Conservation (phyloP, 2,113 vertebrate species). For the Anoura caudifer region DNA sequence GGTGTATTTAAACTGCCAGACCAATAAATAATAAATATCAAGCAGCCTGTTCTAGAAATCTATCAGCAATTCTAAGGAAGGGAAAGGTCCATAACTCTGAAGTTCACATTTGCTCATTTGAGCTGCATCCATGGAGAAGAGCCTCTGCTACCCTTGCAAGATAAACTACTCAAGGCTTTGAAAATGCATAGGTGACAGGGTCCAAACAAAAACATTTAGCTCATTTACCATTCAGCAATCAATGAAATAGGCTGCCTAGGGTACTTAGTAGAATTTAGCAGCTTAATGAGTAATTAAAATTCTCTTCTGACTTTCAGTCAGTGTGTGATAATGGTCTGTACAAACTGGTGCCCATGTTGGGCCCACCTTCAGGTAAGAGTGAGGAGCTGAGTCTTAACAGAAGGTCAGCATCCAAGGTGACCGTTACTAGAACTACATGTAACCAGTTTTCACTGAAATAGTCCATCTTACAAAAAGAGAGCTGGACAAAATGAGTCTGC, state of each 20-base stretch:
- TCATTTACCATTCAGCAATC: not conserved
- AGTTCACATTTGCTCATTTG: not conserved
- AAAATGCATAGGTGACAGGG: not conserved
- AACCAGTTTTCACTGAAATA: not conserved
- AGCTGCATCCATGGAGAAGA: not conserved
- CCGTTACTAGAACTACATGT: not conserved
- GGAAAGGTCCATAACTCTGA: not conserved
- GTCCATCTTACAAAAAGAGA: not conserved
- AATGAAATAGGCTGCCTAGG: not conserved
- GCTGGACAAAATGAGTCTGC: not conserved
- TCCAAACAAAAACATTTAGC: not conserved
- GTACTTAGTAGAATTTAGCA: constrained; percentile 11
- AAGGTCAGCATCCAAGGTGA: not conserved
- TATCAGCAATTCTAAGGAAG: not conserved
- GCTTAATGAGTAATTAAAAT: constrained; percentile 21
- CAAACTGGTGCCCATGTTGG: not conserved
- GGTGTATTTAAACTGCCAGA: not conserved
- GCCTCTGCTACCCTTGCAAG: not conserved
- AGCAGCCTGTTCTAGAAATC: not conserved
- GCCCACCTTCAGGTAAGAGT: not conserved
- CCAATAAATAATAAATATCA: not conserved
- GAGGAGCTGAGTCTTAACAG: not conserved
- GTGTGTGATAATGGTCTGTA: not conserved
- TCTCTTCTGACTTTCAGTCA: not conserved
- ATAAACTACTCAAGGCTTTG: not conserved